Evolutionary conservation across 2,797 vertebrate genomes (phyloP), one percentile per base, ranked within the genome.

Genomic region (Cossypha dichroa): DNA sequence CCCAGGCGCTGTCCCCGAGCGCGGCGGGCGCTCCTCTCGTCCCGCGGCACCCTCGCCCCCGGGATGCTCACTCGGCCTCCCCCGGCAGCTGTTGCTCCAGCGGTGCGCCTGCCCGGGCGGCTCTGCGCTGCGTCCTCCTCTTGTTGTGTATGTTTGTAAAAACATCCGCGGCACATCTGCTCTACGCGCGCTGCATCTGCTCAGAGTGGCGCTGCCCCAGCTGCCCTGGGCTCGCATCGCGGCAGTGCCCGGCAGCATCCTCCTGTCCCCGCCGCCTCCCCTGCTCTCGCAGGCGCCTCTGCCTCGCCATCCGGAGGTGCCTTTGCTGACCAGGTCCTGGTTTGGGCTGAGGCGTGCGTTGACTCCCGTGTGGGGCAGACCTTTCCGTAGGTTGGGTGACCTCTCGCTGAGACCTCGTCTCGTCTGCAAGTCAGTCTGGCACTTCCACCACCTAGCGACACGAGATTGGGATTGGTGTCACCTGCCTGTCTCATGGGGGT

Each of bases 1-100:
- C 11, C 36, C 36, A 10, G 36, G 36, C 22, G 51, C 89, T 54
- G 43, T 14, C 51, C 72, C 63, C 45, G 41, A 36, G 36, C 8
- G 25, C 22, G 28, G 48, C 69, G 34, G 59, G 59, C 18, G 29
- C 58, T 72, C 59, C 59, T 26, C 19, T 51, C n/a, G 18, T 31
- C 25, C 36, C 26, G n/a, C 36, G 22, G 45, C 41, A 22, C 11
- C 29, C 4, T 10, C 41, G 31, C 0, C 4, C 49, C 25, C 60
- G 29, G 33, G 54, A 45, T 74, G 68, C 54, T 81, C 46, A 26
- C 46, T 46, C 55, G 54, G 76, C 62, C 77, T 48, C 55, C 20
- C 43, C 23, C 59, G 79, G 75, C 92, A 62, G 92, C 90, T 85
- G 92, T 85, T 49, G 72, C 76, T 91, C 72, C 72, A 74, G 90